These are phyloP conservation scores for Muscicapa comitata DNA, from an alignment of 2,797 vertebrate genomes.

Conservation along the genomic window DNA sequence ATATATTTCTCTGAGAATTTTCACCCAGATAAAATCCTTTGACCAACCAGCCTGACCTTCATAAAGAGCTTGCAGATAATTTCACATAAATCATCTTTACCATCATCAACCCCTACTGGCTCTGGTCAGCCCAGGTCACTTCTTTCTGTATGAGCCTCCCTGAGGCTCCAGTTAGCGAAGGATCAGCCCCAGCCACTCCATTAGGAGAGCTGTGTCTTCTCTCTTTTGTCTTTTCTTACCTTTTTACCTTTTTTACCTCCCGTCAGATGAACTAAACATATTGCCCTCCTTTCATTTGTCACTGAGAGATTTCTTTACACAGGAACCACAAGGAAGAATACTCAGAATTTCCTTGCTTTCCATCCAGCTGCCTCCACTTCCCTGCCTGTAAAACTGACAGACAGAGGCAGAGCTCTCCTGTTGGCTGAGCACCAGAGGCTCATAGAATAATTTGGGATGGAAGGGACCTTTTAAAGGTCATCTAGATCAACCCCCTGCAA, in stretches of 20 bases:
- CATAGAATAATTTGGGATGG: background rate
- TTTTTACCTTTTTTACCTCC: background rate
- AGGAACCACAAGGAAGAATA: background rate
- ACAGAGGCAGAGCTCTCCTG: background rate
- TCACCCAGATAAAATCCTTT: background rate
- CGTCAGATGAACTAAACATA: background rate
- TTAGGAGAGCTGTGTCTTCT: background rate
- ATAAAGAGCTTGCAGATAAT: background rate
- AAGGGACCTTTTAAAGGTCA: background rate
- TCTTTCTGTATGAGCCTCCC: background rate
- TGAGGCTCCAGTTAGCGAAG: background rate
- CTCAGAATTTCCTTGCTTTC: background rate
- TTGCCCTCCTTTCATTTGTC: background rate
- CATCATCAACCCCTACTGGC: background rate
- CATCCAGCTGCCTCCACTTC: background rate
- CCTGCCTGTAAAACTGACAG: background rate
- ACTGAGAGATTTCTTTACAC: background rate
- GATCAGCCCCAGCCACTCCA: accelerated
- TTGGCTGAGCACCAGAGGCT: background rate
- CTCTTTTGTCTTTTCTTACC: background rate
- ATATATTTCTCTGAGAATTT: background rate
- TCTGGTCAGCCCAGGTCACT: background rate
- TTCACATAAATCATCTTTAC: background rate
- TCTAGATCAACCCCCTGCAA: background rate
- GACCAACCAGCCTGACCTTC: background rate